phyloP scores from a whole-genome alignment of 1,140 invertebrate species.

The Drosophila repletoides region DNA sequence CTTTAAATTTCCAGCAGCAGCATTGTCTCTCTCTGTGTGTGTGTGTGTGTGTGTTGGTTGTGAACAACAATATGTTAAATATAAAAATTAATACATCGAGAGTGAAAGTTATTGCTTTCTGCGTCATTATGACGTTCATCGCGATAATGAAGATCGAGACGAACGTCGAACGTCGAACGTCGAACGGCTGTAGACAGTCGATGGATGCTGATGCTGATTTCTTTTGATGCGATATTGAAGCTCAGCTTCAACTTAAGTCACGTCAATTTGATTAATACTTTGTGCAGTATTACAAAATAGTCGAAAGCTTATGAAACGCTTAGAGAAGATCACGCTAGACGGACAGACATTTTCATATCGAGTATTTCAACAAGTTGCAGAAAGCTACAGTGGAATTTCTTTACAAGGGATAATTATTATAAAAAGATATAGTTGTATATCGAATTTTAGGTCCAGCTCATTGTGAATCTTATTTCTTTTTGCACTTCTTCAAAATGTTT shows the following conservation, averaged over 20 bases:
- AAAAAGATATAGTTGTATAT: too few species aligned
- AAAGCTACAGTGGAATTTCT: too few species aligned
- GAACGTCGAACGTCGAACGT: slow-evolving; percentile 11
- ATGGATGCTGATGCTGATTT: slow-evolving; percentile 48
- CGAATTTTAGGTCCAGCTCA: too few species aligned
- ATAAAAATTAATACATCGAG: slow-evolving; percentile 82
- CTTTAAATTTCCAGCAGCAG: slow-evolving; percentile 53
- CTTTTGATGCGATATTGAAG: slow-evolving; percentile 48
- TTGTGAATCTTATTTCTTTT: too few species aligned
- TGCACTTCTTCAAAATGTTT: too few species aligned
- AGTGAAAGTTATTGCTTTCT: slow-evolving; percentile 81
- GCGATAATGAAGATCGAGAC: slow-evolving; percentile 18
- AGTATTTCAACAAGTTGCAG: too few species aligned
- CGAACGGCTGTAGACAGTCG: slow-evolving; percentile 18
- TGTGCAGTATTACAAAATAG: slow-evolving; percentile 69
- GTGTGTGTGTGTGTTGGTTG: slow-evolving; percentile 30
- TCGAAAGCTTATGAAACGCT: slow-evolving; percentile 58
- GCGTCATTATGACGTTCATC: slow-evolving; percentile 42
- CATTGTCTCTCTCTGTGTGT: slow-evolving; percentile 12
- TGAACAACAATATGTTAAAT: slow-evolving; percentile 80
- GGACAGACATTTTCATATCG: too few species aligned
- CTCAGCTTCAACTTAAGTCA: slow-evolving; percentile 48
- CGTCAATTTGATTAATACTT: slow-evolving; percentile 73
- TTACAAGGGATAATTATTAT: too few species aligned
- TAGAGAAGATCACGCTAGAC: slow-evolving; percentile 2